Conservation (phyloP, 2,888 invertebrate species). For the Hirtodrosophila duncani region DNA sequence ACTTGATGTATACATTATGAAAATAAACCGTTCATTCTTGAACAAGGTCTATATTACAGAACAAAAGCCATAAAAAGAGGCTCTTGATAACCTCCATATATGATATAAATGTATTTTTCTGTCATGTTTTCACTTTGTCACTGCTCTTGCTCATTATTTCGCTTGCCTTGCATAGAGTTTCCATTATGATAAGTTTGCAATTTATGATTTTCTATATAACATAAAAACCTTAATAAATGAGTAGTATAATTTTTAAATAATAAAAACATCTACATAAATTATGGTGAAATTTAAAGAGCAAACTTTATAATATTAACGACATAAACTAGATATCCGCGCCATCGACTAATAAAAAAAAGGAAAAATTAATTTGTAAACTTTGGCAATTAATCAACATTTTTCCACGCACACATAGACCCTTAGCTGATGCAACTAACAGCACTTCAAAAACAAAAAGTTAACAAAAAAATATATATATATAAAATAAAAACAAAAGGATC, state of each 20-base stretch:
- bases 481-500: slow-evolving; percentile 2
- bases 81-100: not conserved
- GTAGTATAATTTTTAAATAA: too few relatives aligned
- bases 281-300: not conserved
- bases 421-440: slow-evolving; percentile 17
- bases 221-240: not conserved
- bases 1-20: too few relatives aligned
- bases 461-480: slow-evolving; percentile 4
- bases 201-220: too few relatives aligned
- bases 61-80: not conserved
- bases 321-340: too few relatives aligned
- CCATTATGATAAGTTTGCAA: too few relatives aligned
- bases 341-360: too few relatives aligned
- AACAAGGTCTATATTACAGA: too few relatives aligned
- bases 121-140: not conserved
- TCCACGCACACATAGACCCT: not conserved
- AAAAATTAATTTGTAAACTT: slow-evolving; percentile 32
- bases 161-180: not conserved
- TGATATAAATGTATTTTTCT: not conserved
- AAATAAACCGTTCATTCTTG: too few relatives aligned
- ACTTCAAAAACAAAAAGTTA: slow-evolving; percentile 5
- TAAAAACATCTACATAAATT: not conserved
- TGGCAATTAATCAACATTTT: slow-evolving; percentile 33
- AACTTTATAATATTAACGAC: too few relatives aligned
- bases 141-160: not conserved